Evolutionary conservation across 2,888 invertebrate genomes (phyloP).

Genomic region (Epistrophe eligans): DNA sequence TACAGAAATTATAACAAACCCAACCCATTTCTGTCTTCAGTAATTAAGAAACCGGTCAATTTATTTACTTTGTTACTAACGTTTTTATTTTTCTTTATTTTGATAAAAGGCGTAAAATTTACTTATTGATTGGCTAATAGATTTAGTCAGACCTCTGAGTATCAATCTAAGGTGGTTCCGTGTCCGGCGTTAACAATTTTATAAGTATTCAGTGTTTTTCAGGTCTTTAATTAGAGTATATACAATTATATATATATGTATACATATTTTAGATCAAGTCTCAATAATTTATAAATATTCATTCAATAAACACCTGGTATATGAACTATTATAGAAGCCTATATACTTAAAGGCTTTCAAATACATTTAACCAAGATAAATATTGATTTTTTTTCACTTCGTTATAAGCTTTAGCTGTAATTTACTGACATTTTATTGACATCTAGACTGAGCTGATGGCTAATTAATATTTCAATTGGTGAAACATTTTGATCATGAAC

Average conservation of each 20-base stretch:
- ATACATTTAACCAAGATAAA: neutral
- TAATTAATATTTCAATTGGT: neutral
- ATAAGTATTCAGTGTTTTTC: neutral
- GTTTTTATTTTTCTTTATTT: neutral
- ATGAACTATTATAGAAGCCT: neutral
- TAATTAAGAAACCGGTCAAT: conserved; percentile 9
- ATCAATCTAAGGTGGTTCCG: neutral
- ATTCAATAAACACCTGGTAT: conserved; percentile 6
- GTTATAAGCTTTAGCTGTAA: neutral
- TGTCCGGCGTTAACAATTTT: conserved; percentile 19
- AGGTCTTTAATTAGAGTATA: neutral
- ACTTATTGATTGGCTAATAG: neutral
- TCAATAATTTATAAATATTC: conserved; percentile 18
- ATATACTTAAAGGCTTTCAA: neutral
- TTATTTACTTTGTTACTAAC: conserved; percentile 8
- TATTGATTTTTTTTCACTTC: neutral
- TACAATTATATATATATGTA: neutral
- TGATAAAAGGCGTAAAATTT: neutral
- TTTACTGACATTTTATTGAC: conserved; percentile 10
- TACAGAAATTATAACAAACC: neutral
- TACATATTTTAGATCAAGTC: neutral
- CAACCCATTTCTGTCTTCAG: conserved; percentile 5
- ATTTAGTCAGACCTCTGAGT: neutral
- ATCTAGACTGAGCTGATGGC: conserved; percentile 3
- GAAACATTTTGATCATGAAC: conserved; percentile 17